phyloP scores from a whole-genome alignment of 2,888 invertebrate genomes.

The Pantelozetes paolii region DNA sequence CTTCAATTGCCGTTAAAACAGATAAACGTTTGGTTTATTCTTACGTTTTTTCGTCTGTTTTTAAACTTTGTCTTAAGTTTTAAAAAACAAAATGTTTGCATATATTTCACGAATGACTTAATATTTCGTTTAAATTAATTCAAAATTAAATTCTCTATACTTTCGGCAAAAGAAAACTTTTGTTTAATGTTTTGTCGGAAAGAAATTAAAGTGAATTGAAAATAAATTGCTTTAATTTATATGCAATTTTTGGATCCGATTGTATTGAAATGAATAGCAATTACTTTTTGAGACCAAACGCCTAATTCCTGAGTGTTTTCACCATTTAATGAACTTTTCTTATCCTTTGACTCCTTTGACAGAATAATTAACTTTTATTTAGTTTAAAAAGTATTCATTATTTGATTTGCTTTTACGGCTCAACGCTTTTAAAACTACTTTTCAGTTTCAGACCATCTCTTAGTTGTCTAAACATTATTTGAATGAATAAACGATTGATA shows the following conservation, averaged over 20 bases:
- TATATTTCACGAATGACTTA: too few relatives aligned
- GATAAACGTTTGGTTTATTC: too few relatives aligned
- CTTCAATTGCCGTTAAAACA: too few relatives aligned
- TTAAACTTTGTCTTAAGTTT: too few relatives aligned
- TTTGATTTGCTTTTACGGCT: constrained; percentile 3
- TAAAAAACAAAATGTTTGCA: too few relatives aligned
- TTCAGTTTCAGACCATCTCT: background rate
- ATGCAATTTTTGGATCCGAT: constrained; percentile 7
- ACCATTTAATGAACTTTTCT: constrained; percentile 33
- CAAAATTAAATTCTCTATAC: too few relatives aligned
- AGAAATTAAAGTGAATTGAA: background rate
- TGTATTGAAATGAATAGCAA: constrained; percentile 18
- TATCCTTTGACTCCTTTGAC: too few relatives aligned
- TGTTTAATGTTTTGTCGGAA: background rate
- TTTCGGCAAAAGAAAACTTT: background rate
- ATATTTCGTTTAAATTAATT: too few relatives aligned
- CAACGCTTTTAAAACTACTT: background rate
- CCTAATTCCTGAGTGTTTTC: constrained; percentile 18
- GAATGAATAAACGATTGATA: background rate
- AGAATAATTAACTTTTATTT: constrained; percentile 35
- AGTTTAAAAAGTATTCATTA: constrained; percentile 18
- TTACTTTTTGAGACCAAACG: constrained; percentile 11
- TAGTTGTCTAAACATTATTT: background rate
- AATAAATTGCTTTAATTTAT: constrained; percentile 23
- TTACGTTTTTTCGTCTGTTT: too few relatives aligned